A percentile compares a stretch with the other conserved stretches of the same genome.
These are phyloP conservation scores for Sylvicola cinctus DNA, from an alignment of 2,888 invertebrate genomes.

Conservation along the genomic window DNA sequence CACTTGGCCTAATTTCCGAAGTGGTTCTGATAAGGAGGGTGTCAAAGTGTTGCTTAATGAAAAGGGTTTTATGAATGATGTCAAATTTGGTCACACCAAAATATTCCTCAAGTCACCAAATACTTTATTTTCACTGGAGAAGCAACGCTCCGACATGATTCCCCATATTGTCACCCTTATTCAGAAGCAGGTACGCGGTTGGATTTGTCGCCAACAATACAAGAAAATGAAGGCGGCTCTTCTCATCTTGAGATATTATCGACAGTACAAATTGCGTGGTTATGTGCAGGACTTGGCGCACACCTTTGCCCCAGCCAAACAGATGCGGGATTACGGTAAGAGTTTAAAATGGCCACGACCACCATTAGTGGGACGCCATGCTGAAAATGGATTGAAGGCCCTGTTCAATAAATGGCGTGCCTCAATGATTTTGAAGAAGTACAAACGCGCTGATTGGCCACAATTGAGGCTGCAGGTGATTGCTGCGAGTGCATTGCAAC, in stretches of 20 bases:
- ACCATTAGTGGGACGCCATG: conserved; percentile 42
- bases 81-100: conserved; percentile 89
- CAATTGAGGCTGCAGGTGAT: conserved; percentile 62
- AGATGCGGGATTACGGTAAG: conserved; percentile 55
- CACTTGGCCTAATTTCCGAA: conserved; percentile 92
- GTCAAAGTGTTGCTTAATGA: conserved; percentile 69
- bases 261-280: conserved; percentile 46
- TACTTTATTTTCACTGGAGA: conserved; percentile 78
- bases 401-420: conserved; percentile 75
- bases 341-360: conserved; percentile 63
- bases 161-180: conserved; percentile 81
- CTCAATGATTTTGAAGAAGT: conserved; percentile 57
- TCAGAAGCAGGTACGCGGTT: conserved; percentile 89
- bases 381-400: conserved; percentile 35
- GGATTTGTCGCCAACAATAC: conserved; percentile 55
- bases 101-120: conserved; percentile 83
- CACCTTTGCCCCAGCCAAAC: conserved; percentile 42
- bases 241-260: conserved; percentile 61
- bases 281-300: conserved; percentile 44
- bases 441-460: conserved; percentile 60
- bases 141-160: conserved; percentile 64
- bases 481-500: conserved; percentile 50
- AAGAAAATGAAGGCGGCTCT: conserved; percentile 71
- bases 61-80: conserved; percentile 55
- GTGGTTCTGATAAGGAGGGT: conserved; percentile 58